Conservation (phyloP, 2,113 vertebrate genomes). For the Cynocephalus volans region DNA sequence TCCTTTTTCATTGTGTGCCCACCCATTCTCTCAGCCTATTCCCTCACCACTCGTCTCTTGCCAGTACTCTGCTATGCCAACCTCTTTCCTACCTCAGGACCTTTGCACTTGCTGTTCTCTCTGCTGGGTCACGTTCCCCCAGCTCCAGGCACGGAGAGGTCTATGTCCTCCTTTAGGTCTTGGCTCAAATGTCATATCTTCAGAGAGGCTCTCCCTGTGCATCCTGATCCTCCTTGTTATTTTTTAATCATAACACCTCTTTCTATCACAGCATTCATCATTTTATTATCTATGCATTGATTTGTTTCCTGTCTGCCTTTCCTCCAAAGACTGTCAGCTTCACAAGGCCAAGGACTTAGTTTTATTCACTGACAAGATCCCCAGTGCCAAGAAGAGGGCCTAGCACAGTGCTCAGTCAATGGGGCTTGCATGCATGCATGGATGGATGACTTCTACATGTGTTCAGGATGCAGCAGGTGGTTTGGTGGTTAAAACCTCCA, state of each 20-base stretch:
- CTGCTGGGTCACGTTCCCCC: background rate
- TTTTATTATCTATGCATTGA: background rate
- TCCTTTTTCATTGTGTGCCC: background rate
- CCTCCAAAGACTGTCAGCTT: background rate
- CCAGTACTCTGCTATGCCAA: rapidly evolving
- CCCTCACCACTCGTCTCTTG: background rate
- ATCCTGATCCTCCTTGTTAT: background rate
- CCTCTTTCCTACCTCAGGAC: background rate
- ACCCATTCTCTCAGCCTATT: background rate
- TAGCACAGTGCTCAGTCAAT: background rate
- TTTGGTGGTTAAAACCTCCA: background rate
- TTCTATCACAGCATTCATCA: background rate
- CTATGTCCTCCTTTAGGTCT: background rate
- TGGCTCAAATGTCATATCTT: background rate
- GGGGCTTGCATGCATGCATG: background rate
- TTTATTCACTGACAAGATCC: background rate
- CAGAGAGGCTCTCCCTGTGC: background rate
- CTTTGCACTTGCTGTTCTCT: background rate
- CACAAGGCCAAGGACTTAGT: background rate
- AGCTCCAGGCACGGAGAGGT: background rate
- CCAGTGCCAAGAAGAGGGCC: background rate
- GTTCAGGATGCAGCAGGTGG: background rate
- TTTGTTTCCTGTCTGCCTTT: background rate
- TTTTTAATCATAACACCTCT: background rate
- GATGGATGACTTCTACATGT: background rate